Conservation (phyloP, 2,113 vertebrate species). For the Conger conger region DNA sequence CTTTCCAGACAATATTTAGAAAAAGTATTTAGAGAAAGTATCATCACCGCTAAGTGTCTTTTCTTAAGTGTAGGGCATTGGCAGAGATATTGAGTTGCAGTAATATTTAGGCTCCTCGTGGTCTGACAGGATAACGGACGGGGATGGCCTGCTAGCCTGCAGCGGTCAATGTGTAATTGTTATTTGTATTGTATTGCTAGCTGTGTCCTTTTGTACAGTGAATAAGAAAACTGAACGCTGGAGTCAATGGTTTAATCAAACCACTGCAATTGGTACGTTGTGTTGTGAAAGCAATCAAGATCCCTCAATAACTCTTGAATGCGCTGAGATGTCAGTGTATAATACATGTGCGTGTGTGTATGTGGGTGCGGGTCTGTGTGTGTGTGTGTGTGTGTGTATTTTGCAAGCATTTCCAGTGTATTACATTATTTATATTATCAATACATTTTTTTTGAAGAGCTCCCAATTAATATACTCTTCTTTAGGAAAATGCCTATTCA, state of each 20-base stretch:
- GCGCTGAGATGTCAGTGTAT: background rate
- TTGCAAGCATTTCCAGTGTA: background rate
- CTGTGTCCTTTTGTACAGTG: background rate
- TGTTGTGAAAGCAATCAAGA: background rate
- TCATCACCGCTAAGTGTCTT: background rate
- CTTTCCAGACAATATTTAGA: no score
- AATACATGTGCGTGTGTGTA: no score
- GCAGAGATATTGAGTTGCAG: background rate
- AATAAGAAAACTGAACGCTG: background rate
- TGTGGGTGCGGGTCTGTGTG: no score
- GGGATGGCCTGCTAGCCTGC: background rate
- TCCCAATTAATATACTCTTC: background rate
- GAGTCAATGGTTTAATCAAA: background rate
- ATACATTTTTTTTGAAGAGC: background rate
- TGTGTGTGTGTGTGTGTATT: background rate
- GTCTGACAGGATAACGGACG: background rate
- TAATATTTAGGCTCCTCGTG: background rate
- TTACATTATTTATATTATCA: background rate
- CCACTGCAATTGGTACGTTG: background rate
- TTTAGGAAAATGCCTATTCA: conserved; percentile 37
- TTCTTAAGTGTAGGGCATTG: no score
- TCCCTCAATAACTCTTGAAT: background rate
- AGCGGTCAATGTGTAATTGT: background rate
- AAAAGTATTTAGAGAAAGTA: background rate
- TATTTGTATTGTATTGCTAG: background rate